Conservation (phyloP, 2,888 invertebrate genomes). For the Tenthredo livida region DNA sequence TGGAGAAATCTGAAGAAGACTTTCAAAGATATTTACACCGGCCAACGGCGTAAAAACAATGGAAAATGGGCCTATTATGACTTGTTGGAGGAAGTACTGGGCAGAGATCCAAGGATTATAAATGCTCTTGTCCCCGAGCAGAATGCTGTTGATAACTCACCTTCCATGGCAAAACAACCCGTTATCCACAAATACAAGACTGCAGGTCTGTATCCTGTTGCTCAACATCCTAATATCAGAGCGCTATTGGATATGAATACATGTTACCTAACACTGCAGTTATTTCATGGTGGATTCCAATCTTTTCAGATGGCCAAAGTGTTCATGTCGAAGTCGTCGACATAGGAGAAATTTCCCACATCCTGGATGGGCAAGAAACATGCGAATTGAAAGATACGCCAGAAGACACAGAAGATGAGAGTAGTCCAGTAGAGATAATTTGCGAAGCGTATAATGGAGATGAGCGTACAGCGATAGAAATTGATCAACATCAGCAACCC, state of each 20-base stretch:
- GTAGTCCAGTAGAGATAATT: slow-evolving; percentile 10
- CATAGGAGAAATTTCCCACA: slow-evolving; percentile 53
- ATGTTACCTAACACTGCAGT: not conserved
- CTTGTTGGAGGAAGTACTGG: slow-evolving; percentile 56
- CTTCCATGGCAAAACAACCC: slow-evolving; percentile 21
- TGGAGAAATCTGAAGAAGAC: slow-evolving; percentile 59
- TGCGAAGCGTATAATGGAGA: slow-evolving; percentile 37
- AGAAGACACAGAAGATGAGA: slow-evolving; percentile 32
- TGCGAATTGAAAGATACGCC: slow-evolving; percentile 27
- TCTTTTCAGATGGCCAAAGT: slow-evolving; percentile 54
- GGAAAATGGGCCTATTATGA: slow-evolving; percentile 58
- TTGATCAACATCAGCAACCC: slow-evolving; percentile 48
- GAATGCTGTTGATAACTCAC: not conserved
- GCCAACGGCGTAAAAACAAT: slow-evolving; percentile 54
- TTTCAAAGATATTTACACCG: slow-evolving; percentile 58
- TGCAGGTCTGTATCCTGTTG: slow-evolving; percentile 8
- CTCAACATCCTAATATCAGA: not conserved
- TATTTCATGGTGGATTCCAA: slow-evolving; percentile 44
- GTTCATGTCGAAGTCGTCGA: slow-evolving; percentile 57
- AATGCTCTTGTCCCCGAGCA: slow-evolving; percentile 51
- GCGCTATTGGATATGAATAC: not conserved
- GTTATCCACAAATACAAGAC: slow-evolving; percentile 51
- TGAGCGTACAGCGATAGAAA: slow-evolving; percentile 37
- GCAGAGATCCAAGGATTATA: slow-evolving; percentile 57
- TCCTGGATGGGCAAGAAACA: slow-evolving; percentile 50